A percentile compares a stretch with the other conserved stretches of the same genome.
phyloP scores from a whole-genome alignment of 1,140 invertebrate genomes.

The Drosophila arizonae region DNA sequence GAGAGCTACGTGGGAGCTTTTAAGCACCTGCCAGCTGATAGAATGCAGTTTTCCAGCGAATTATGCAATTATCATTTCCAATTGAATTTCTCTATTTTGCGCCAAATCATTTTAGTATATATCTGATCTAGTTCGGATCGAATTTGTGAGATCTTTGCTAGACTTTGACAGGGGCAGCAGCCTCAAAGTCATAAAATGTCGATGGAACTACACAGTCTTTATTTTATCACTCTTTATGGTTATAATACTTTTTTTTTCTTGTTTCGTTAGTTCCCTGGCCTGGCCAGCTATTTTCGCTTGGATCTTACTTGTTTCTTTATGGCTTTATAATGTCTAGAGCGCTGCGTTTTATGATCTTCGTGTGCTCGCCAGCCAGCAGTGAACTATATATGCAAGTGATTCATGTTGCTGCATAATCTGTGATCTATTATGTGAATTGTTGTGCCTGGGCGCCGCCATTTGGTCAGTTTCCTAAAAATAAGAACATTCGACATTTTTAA shows the following conservation, averaged over 20 bases:
- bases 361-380: conserved; percentile 39
- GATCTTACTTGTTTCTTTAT: conserved; percentile 75
- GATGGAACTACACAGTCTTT: conserved; percentile 30
- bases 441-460: conserved; percentile 11
- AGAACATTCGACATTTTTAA: too few relatives aligned
- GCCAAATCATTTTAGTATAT: neutral
- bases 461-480: conserved; percentile 16
- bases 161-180: neutral
- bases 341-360: conserved; percentile 68
- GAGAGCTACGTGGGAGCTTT: conserved; percentile 39
- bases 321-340: conserved; percentile 70
- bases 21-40: conserved; percentile 61
- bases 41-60: conserved; percentile 51
- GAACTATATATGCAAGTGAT: conserved; percentile 51
- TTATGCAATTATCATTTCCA: conserved; percentile 26
- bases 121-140: neutral
- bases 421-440: conserved; percentile 32
- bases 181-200: conserved; percentile 23
- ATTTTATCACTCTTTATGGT: conserved; percentile 29
- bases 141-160: too few relatives aligned
- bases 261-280: conserved; percentile 23
- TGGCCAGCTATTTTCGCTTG: conserved; percentile 55
- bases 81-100: conserved; percentile 16
- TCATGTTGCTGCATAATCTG: conserved; percentile 53
- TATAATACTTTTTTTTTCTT: conserved; percentile 17